Evolutionary conservation across 2,888 invertebrate species (phyloP), one percentile per base, ranked within the genome.

Genomic region (Apoderus coryli): DNA sequence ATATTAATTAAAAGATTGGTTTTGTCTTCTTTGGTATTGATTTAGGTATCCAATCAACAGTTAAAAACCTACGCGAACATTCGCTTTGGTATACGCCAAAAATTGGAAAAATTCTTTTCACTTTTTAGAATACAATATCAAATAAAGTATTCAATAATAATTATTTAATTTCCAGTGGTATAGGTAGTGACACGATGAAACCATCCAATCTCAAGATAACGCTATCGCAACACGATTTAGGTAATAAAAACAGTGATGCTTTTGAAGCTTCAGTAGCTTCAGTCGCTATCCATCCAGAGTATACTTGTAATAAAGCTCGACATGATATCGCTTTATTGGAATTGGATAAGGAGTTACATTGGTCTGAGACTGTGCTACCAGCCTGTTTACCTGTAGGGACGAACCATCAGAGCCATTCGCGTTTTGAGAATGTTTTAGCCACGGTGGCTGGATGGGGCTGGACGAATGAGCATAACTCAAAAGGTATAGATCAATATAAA

Each of bases 361-460:
- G 79, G 75, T 69, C 72, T 5, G 64, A 67, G n/a, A 65, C 65
- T 32, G 67, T 81, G 7, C 65, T 71, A 46, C 88, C 89, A 2
- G 79, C 77, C 7, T 89, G 89, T 50, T 60, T 89, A 2, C 78
- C 81, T 0, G 56, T 63, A 30, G 62, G 64, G 0, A 50, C 57
- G 3, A 55, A 61, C 5, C 54, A 64, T 29, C 60, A 63, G 32
- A 55, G 47, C 16, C 56, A 60, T 36, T 58, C 55, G n/a, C 59
- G 49, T 16, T 71, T 67, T 43, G 65, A 64, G 27, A 72, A 74
- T 1, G 52, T 54, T 1, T 47, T 61, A 11, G 85, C 77, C 0
- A 72, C 72, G 0, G 80, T 81, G 0, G 79, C 81, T 13, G 88
- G 88, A 4, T 88, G 86, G 86, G 88, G 86, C 0, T 84, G 84